phyloP scores from a whole-genome alignment of 1,140 invertebrate species.

The Leptestheria dahalacensis region DNA sequence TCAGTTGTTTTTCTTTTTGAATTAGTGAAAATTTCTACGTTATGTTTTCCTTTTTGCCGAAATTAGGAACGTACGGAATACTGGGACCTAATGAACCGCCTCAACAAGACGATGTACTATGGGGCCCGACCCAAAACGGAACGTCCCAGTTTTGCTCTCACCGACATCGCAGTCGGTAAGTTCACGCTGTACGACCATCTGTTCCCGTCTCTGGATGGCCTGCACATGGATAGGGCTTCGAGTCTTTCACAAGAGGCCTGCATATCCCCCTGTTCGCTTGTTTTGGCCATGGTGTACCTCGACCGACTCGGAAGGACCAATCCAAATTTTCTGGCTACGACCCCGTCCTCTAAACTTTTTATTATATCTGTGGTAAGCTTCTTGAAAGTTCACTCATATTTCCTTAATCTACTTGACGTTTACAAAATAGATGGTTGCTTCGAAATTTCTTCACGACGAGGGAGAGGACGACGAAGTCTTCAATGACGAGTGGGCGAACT shows the following conservation, averaged over 20 bases:
- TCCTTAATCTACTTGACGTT: slow-evolving; percentile 20
- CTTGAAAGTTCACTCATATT: slow-evolving; percentile 9
- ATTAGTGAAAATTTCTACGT: too few species aligned
- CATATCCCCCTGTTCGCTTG: slow-evolving; percentile 67
- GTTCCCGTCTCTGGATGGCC: slow-evolving; percentile 52
- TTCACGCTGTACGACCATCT: slow-evolving; percentile 50
- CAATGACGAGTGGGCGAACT: slow-evolving; percentile 73
- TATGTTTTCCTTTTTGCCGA: too few species aligned
- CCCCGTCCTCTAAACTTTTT: slow-evolving; percentile 76
- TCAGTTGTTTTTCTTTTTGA: too few species aligned
- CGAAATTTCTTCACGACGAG: slow-evolving; percentile 84
- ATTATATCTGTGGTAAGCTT: slow-evolving; percentile 68
- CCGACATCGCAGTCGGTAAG: slow-evolving; percentile 67
- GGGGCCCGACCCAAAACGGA: slow-evolving; percentile 48
- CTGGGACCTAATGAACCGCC: slow-evolving; percentile 49
- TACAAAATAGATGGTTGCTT: slow-evolving; percentile 72
- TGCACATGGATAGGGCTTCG: slow-evolving; percentile 63
- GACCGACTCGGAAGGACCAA: slow-evolving; percentile 65
- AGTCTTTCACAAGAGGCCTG: slow-evolving; percentile 58
- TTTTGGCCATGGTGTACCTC: slow-evolving; percentile 70
- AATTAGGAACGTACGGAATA: slow-evolving; percentile 3
- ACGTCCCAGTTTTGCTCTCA: slow-evolving; percentile 57
- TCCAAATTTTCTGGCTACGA: slow-evolving; percentile 60
- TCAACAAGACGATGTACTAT: slow-evolving; percentile 74
- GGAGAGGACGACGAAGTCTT: slow-evolving; percentile 78